phyloP scores from a whole-genome alignment of 2,888 invertebrate genomes.

The Tipula confusa region DNA sequence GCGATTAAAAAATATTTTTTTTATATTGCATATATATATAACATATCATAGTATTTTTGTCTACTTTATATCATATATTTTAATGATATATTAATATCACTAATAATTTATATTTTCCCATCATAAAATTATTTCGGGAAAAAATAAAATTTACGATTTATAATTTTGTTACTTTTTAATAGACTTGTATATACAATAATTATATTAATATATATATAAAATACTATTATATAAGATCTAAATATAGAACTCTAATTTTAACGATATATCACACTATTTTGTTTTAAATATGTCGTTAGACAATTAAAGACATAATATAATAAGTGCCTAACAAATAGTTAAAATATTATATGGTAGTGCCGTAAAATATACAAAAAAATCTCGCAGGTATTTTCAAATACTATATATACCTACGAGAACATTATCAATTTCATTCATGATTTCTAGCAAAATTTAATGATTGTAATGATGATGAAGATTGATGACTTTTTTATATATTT shows the following conservation, averaged over 20 bases:
- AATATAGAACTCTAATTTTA: not conserved
- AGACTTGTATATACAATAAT: conserved; percentile 3
- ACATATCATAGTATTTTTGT: not conserved
- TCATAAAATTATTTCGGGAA: not conserved
- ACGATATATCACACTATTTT: not conserved
- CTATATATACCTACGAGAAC: not conserved
- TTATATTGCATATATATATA: not conserved
- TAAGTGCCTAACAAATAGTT: not conserved
- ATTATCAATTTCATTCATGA: conserved; percentile 3
- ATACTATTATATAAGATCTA: not conserved
- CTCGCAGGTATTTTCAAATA: not conserved
- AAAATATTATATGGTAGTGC: not conserved
- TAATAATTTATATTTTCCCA: not conserved
- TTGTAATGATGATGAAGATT: conserved; percentile 3
- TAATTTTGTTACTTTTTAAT: conserved; percentile 20
- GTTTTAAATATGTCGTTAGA: not conserved
- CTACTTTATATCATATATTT: not conserved
- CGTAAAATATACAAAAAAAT: not conserved
- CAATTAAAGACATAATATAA: not conserved
- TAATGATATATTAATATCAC: not conserved
- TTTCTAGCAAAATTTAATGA: not conserved
- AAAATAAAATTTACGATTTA: conserved; percentile 4
- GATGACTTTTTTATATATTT: conserved; percentile 25
- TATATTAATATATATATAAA: too few species aligned
- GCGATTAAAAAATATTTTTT: not conserved